Evolutionary conservation across 1,140 invertebrate species (phyloP).

Genomic region (Rhopalosiphum padi): DNA sequence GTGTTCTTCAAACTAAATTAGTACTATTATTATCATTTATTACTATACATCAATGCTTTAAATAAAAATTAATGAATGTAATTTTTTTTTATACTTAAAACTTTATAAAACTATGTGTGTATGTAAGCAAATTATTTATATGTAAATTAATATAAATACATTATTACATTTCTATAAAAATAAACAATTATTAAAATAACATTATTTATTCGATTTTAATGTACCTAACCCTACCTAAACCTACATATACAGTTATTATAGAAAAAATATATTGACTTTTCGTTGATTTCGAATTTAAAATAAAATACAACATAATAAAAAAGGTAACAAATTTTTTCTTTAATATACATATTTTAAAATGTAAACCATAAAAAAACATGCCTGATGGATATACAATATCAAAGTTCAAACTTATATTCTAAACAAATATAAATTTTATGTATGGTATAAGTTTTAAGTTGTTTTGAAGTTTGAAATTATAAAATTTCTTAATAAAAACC

Average conservation of each 20-base stretch:
- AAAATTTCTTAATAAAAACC: background rate
- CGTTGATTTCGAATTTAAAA: background rate
- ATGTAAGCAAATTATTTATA: background rate
- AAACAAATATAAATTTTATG: background rate
- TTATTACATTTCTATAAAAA: background rate
- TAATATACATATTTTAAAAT: background rate
- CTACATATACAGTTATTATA: background rate
- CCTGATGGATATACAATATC: background rate
- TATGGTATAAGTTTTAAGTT: background rate
- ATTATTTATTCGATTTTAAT: background rate
- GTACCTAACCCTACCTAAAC: background rate
- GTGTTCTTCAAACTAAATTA: no score
- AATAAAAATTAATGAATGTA: background rate
- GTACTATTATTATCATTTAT: no score
- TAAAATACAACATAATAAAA: background rate
- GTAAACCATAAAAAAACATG: background rate
- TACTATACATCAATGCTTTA: no score
- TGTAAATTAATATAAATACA: background rate
- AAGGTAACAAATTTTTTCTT: background rate
- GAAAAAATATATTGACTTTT: background rate
- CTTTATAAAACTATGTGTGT: background rate
- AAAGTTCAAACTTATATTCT: background rate
- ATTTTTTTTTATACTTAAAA: background rate
- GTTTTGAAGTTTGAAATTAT: background rate
- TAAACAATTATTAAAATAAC: background rate